A percentile compares a stretch with the other conserved stretches of the same genome.
These are phyloP conservation scores for Drosophila kuntzei DNA, from an alignment of 2,888 invertebrate species.

Conservation along the genomic window DNA sequence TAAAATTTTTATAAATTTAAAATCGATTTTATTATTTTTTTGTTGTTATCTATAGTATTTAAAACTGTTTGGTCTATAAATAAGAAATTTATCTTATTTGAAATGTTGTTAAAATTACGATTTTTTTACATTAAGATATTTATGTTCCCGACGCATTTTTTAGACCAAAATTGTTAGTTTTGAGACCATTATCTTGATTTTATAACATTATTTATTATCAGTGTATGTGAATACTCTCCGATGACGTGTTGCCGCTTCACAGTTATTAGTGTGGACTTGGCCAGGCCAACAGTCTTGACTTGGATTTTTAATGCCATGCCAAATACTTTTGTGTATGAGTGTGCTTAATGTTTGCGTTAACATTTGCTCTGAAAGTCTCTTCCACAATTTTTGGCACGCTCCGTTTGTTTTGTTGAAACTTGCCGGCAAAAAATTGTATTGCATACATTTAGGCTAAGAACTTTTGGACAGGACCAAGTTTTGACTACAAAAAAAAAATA, in stretches of 20 bases:
- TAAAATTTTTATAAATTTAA: no score
- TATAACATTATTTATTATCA: no score
- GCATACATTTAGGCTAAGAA: slow-evolving; percentile 55
- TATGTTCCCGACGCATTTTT: no score
- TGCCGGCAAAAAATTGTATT: slow-evolving; percentile 53
- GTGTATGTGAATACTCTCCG: slow-evolving; percentile 44
- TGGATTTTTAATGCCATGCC: slow-evolving; percentile 47
- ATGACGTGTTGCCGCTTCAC: slow-evolving; percentile 14
- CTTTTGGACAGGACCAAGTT: slow-evolving; percentile 48
- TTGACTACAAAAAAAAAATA: slow-evolving; percentile 13
- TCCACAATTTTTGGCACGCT: slow-evolving; percentile 62
- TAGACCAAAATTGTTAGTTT: no score
- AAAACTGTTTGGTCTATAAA: no score
- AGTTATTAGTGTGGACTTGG: slow-evolving; percentile 60
- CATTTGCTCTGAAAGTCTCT: slow-evolving; percentile 25
- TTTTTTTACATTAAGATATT: no score
- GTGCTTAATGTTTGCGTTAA: slow-evolving; percentile 48
- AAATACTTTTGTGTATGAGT: slow-evolving; percentile 34
- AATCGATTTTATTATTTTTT: no score
- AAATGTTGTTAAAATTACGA: no score
- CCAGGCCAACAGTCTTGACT: slow-evolving; percentile 15
- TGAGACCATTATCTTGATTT: no score
- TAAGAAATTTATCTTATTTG: no score
- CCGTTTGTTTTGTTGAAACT: slow-evolving; percentile 55
- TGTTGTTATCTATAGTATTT: no score